These are phyloP conservation scores for Picathartes gymnocephalus DNA, from an alignment of 2,113 vertebrate genomes.

Conservation along the genomic window DNA sequence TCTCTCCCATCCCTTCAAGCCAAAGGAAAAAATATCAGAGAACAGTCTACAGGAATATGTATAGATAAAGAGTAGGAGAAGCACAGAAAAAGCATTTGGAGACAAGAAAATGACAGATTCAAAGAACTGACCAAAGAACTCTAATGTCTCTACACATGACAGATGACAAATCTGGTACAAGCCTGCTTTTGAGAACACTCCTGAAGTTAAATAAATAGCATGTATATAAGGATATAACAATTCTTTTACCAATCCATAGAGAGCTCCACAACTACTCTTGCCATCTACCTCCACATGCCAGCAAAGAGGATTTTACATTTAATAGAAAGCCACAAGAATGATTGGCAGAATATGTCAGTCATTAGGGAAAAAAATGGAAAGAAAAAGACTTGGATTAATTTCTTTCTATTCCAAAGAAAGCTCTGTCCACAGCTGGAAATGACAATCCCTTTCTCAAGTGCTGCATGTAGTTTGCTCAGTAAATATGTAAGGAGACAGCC, in stretches of 20 bases:
- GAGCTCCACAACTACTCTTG: neutral
- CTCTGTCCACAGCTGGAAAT: neutral
- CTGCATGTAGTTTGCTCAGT: slow-evolving; percentile 29
- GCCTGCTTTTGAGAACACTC: neutral
- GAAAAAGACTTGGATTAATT: neutral
- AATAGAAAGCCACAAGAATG: neutral
- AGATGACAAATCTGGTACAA: neutral
- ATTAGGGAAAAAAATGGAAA: neutral
- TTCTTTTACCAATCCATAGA: neutral
- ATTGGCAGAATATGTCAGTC: neutral
- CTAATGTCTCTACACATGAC: neutral
- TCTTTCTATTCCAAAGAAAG: neutral
- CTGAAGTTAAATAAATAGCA: neutral
- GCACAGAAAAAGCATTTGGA: neutral
- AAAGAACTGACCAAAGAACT: neutral
- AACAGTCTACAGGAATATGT: neutral
- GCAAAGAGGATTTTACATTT: neutral
- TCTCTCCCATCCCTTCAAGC: neutral
- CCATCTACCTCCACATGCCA: neutral
- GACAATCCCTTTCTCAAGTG: neutral
- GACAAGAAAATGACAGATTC: neutral
- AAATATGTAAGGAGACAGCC: slow-evolving; percentile 22
- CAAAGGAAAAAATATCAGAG: neutral
- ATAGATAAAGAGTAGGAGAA: neutral
- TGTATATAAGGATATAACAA: neutral